Conservation (phyloP, 2,113 vertebrate genomes). For the Tupaia chinensis region DNA sequence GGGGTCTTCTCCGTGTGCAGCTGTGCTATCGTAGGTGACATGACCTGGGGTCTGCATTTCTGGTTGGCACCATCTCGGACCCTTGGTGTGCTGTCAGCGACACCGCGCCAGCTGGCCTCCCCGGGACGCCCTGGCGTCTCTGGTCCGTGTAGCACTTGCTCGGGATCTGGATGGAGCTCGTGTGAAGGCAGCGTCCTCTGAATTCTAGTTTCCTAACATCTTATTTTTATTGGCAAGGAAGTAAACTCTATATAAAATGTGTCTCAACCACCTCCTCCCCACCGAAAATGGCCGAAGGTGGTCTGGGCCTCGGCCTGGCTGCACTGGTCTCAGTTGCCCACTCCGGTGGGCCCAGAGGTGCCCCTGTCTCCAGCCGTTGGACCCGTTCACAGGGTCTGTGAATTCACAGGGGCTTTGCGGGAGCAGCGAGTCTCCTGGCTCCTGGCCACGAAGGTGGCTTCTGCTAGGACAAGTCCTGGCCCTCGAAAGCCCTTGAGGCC, state of each 20-base stretch:
- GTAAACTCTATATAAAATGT: slow-evolving; percentile 52
- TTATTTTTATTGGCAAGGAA: slow-evolving; percentile 65
- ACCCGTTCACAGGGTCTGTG: background rate
- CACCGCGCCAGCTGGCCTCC: background rate
- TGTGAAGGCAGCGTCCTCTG: slow-evolving; percentile 60
- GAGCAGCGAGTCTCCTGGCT: too few species aligned
- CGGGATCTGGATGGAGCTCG: slow-evolving; percentile 66
- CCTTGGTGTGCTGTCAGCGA: background rate
- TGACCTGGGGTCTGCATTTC: slow-evolving; percentile 37
- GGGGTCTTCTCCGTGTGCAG: background rate
- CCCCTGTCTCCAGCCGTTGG: background rate
- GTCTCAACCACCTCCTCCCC: background rate
- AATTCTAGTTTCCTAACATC: slow-evolving; percentile 57
- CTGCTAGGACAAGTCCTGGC: background rate
- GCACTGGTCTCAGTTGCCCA: too few species aligned
- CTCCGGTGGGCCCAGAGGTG: background rate
- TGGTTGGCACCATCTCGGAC: slow-evolving; percentile 26
- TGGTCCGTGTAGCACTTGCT: slow-evolving; percentile 49
- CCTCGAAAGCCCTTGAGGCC: background rate
- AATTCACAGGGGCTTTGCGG: too few species aligned
- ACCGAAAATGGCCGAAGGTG: background rate
- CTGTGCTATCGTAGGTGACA: background rate
- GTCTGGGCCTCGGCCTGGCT: background rate
- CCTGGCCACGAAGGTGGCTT: background rate
- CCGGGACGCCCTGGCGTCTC: background rate